Evolutionary conservation across 2,113 vertebrate genomes (phyloP).

Genomic region (Charina bottae): DNA sequence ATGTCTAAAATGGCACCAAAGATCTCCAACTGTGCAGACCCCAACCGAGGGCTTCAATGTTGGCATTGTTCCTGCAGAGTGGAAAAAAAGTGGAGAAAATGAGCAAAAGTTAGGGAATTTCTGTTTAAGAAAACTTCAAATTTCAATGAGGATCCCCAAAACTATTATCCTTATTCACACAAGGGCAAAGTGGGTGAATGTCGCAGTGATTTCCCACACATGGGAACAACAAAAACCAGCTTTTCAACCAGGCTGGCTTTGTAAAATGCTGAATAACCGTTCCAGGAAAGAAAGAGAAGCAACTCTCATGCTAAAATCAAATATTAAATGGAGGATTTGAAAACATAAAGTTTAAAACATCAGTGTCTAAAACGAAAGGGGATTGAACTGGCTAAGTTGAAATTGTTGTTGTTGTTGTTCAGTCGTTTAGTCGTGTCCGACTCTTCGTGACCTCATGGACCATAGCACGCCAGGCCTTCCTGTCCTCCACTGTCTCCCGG

Average conservation of each 20-base stretch:
- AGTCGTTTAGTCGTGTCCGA: no score
- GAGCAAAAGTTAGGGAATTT: slow-evolving; percentile 94
- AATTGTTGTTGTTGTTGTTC: no score
- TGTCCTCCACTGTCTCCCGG: no score
- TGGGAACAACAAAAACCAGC: slow-evolving; percentile 77
- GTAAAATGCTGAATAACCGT: slow-evolving; percentile 74
- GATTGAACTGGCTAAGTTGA: background rate
- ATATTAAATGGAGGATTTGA: slow-evolving; percentile 22
- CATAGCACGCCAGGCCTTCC: no score
- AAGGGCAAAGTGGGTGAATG: slow-evolving; percentile 85
- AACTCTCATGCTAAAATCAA: slow-evolving; percentile 50
- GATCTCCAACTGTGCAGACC: slow-evolving; percentile 98
- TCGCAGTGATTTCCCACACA: slow-evolving; percentile 90
- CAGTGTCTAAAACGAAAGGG: background rate
- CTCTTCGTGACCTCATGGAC: no score
- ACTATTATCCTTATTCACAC: slow-evolving; percentile 90
- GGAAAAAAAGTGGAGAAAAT: slow-evolving; percentile 89
- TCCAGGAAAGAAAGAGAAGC: slow-evolving; percentile 26
- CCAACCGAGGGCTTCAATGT: slow-evolving; percentile 97
- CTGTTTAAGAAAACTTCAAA: slow-evolving; percentile 86
- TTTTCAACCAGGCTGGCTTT: slow-evolving; percentile 73
- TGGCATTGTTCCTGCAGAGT: slow-evolving; percentile 90
- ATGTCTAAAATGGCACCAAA: slow-evolving; percentile 97
- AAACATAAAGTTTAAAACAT: background rate
- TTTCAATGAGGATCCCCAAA: slow-evolving; percentile 80